phyloP scores from a whole-genome alignment of 2,113 vertebrate species.

The Scatophagus argus region DNA sequence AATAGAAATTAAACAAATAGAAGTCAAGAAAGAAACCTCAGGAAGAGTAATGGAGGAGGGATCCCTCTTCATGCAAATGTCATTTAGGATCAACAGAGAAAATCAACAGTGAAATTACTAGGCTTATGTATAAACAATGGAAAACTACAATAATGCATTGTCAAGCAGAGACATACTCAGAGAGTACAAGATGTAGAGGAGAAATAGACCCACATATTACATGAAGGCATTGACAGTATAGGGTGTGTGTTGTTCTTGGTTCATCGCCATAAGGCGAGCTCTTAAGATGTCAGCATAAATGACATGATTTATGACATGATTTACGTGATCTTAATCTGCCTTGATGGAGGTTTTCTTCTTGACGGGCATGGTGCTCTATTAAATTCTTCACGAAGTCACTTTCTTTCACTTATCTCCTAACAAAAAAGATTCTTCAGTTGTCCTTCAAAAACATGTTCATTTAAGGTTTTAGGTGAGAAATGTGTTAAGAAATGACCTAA shows the following conservation, averaged over 20 bases:
- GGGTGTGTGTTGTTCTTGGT: slow-evolving; percentile 26
- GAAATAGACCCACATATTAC: not conserved
- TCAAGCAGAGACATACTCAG: not conserved
- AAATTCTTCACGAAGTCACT: slow-evolving; percentile 41
- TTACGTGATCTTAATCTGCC: slow-evolving; percentile 42
- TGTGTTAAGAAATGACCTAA: not conserved
- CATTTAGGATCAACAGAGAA: too few relatives aligned
- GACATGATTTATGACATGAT: too few relatives aligned
- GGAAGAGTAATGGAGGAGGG: not conserved
- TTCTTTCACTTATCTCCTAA: not conserved
- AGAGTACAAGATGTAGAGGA: not conserved
- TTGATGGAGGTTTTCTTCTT: not conserved
- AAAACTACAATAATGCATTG: not conserved
- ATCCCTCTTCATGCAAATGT: too few relatives aligned
- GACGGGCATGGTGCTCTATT: not conserved
- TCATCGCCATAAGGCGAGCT: slow-evolving; percentile 18
- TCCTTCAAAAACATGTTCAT: slow-evolving; percentile 26
- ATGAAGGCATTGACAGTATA: not conserved
- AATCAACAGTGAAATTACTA: too few relatives aligned
- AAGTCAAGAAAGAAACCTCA: not conserved
- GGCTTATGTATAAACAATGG: not conserved
- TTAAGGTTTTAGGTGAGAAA: not conserved
- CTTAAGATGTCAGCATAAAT: slow-evolving; percentile 39
- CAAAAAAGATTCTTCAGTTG: slow-evolving; percentile 1
- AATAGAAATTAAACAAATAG: too few relatives aligned